Conservation (phyloP, 2,113 vertebrate genomes). For the cattle (Bos taurus) region DNA sequence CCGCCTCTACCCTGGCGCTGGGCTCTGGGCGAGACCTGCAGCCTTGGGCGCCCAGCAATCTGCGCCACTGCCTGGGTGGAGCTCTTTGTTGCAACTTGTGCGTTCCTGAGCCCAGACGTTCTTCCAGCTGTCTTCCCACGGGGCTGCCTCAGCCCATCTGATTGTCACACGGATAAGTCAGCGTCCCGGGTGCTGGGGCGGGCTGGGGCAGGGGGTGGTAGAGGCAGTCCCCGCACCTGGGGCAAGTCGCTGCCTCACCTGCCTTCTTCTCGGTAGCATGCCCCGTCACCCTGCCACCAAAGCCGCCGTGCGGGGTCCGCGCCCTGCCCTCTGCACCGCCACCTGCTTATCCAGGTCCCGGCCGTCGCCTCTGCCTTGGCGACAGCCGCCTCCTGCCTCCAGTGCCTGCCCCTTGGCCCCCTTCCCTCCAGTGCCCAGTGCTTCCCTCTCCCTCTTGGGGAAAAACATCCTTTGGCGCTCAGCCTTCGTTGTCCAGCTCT, state of each 20-base stretch:
- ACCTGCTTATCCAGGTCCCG: rapidly evolving
- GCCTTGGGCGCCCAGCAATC: neutral
- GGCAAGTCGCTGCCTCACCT: neutral
- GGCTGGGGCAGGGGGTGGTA: neutral
- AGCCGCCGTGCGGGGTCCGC: rapidly evolving
- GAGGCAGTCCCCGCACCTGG: neutral
- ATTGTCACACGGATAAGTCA: neutral
- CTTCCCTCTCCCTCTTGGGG: rapidly evolving
- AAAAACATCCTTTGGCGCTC: neutral
- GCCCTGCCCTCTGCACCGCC: neutral
- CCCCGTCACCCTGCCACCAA: neutral
- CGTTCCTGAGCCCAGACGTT: neutral
- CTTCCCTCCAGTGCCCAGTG: neutral
- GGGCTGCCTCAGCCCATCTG: neutral
- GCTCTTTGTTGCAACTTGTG: neutral
- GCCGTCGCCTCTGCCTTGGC: rapidly evolving
- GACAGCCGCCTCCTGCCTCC: neutral
- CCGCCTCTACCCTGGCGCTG: rapidly evolving
- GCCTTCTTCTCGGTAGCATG: neutral
- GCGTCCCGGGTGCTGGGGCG: neutral
- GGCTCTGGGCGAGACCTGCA: neutral
- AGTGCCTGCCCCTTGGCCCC: rapidly evolving
- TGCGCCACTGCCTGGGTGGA: rapidly evolving
- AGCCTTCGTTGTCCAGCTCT: neutral
- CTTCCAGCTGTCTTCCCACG: neutral